These are phyloP conservation scores for Papilio demoleus DNA, from an alignment of 2,888 invertebrate species.

Conservation along the genomic window DNA sequence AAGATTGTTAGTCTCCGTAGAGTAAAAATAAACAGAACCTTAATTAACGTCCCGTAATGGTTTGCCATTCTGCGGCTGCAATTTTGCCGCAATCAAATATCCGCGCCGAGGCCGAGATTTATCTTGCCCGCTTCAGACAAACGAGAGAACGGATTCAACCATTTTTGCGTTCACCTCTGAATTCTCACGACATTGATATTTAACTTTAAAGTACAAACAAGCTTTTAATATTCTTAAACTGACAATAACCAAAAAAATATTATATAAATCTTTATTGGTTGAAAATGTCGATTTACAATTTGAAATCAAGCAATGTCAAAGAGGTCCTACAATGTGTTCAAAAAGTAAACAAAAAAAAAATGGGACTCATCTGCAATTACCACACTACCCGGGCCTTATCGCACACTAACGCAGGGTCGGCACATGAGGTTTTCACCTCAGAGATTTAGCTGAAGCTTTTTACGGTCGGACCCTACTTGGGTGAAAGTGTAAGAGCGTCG, in stretches of 20 bases:
- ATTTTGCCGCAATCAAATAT: conserved; percentile 32
- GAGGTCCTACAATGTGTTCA: too few relatives aligned
- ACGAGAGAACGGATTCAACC: conserved; percentile 34
- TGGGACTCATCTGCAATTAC: too few relatives aligned
- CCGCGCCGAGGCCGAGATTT: conserved; percentile 26
- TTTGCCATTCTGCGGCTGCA: conserved; percentile 21
- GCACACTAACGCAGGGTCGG: too few relatives aligned
- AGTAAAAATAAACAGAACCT: conserved; percentile 20
- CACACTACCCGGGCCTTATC: too few relatives aligned
- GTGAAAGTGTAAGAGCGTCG: too few relatives aligned
- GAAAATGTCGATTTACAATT: neutral
- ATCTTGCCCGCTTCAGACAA: conserved; percentile 24
- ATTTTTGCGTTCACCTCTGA: conserved; percentile 32
- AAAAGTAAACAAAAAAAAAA: too few relatives aligned
- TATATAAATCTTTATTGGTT: neutral
- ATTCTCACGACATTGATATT: conserved; percentile 6
- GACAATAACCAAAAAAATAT: neutral
- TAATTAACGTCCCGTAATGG: conserved; percentile 25
- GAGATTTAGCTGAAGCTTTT: too few relatives aligned
- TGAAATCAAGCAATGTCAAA: too few relatives aligned
- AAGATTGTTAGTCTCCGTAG: conserved; percentile 5
- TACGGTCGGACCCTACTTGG: too few relatives aligned
- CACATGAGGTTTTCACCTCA: too few relatives aligned
- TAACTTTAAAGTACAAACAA: neutral
- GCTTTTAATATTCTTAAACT: neutral